Conservation (phyloP, 2,888 invertebrate genomes). For the Dicranocentrus wangi region DNA sequence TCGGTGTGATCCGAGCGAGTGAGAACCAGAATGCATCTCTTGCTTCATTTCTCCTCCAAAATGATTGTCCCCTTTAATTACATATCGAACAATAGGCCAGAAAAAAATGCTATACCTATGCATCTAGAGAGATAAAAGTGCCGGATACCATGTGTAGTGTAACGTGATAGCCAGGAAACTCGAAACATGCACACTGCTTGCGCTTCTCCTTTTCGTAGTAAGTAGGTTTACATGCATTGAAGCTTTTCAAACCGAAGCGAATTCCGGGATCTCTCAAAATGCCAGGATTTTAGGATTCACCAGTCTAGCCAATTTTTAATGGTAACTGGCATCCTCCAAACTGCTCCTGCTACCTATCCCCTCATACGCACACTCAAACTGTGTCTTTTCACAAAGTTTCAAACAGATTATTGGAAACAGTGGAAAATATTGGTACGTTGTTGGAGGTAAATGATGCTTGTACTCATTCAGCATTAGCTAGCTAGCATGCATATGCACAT, state of each 20-base stretch:
- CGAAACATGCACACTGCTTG: too few relatives aligned
- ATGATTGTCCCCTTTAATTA: conserved; percentile 15
- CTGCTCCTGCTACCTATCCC: neutral
- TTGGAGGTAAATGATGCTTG: neutral
- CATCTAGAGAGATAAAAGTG: too few relatives aligned
- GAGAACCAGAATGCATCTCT: neutral
- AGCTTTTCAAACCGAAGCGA: conserved; percentile 30
- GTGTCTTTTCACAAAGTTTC: conserved; percentile 33
- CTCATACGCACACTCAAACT: conserved; percentile 16
- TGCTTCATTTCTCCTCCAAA: neutral
- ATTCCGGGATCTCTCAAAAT: conserved; percentile 44
- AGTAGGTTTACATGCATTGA: too few relatives aligned
- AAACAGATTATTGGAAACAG: neutral
- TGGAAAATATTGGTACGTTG: too few relatives aligned
- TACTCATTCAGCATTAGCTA: neutral
- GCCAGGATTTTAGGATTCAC: conserved; percentile 31
- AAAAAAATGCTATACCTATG: too few relatives aligned
- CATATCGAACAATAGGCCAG: neutral
- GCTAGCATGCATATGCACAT: conserved; percentile 10
- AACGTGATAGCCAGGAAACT: too few relatives aligned
- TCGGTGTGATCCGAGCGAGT: neutral
- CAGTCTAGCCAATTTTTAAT: conserved; percentile 35
- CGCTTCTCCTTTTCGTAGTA: too few relatives aligned
- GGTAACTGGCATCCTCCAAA: neutral
- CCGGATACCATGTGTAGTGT: too few relatives aligned